Conservation (phyloP, 2,888 invertebrate species). For the Agrochola litura region DNA sequence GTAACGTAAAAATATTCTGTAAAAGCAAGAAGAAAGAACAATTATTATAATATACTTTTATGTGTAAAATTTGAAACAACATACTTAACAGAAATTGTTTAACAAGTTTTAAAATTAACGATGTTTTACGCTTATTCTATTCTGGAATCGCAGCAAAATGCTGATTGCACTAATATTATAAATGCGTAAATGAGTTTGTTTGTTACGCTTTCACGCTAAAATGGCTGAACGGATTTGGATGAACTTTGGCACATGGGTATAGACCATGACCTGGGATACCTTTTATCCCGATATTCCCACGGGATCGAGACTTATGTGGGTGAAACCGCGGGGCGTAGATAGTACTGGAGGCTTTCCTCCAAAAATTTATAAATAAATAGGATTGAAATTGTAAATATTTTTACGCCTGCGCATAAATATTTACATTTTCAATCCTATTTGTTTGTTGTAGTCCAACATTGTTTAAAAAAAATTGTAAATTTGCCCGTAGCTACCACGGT, state of each 20-base stretch:
- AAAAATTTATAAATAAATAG: no score
- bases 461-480: not conserved
- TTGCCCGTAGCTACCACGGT: not conserved
- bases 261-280: no score
- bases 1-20: not conserved
- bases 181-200: no score
- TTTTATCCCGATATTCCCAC: no score
- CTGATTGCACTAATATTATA: not conserved
- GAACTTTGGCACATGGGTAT: no score
- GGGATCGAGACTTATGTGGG: no score
- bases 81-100: not conserved
- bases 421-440: not conserved
- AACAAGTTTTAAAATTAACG: not conserved
- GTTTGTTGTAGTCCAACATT: not conserved
- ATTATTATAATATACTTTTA: not conserved
- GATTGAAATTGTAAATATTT: no score
- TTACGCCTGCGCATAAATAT: not conserved
- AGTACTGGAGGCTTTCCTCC: no score
- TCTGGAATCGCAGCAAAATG: not conserved
- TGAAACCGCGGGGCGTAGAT: no score
- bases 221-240: no score
- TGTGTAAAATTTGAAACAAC: not conserved
- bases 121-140: not conserved
- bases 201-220: no score
- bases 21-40: not conserved